Evolutionary conservation across 92 coral and sea anemone species (phyloP), one percentile per base, ranked within the genome.

Genomic region (Isaurus tuberculatus): DNA sequence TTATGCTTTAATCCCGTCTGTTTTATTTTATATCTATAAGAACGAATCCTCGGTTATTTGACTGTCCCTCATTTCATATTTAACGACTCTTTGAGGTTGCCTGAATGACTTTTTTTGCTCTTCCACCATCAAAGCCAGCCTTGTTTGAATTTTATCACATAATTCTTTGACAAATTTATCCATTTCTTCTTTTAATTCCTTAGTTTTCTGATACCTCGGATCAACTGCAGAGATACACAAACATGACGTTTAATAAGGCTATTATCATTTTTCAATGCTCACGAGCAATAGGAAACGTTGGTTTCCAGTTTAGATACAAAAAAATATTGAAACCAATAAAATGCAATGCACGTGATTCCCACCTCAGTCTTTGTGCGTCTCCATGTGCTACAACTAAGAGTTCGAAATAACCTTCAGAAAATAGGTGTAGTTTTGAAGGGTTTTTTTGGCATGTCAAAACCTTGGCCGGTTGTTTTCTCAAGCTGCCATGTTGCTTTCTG

Each of bases 131-230:
- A 57, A 27, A 5, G 57, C 3, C 58, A 20, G 44, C n/a, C 4
- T 31, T 8, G 16, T 60, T 51, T 75, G 28, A 16, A 31, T 31
- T 2, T 33, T 11, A 17, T 75, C 68, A 40, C 81, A 75, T 8
- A 75, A 53, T 22, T 75, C 68, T 23, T 33, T 75, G 29, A 75
- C 81, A 75, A 32, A 55, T 0, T 23, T 43, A 37, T 55, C 46
- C 81, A 75, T 51, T 34, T 75, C 67, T 55, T 75, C 68, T 23
- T 75, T 75, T 5, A 75, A 19, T 23, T 2, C n/a, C 31, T 30
- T 53, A 61, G 10, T n/a, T 55, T 40, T 75, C 81, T 17, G 22
- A 11, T 29, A 36, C 66, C 8, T 15, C n/a, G 67, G 81, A 33
- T 75, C 48, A 32, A 40, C 81, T 75, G 19, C 30, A 75, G 32